These are phyloP conservation scores for Ptyas mucosa DNA, from an alignment of 2,113 vertebrate species.

Conservation along the genomic window DNA sequence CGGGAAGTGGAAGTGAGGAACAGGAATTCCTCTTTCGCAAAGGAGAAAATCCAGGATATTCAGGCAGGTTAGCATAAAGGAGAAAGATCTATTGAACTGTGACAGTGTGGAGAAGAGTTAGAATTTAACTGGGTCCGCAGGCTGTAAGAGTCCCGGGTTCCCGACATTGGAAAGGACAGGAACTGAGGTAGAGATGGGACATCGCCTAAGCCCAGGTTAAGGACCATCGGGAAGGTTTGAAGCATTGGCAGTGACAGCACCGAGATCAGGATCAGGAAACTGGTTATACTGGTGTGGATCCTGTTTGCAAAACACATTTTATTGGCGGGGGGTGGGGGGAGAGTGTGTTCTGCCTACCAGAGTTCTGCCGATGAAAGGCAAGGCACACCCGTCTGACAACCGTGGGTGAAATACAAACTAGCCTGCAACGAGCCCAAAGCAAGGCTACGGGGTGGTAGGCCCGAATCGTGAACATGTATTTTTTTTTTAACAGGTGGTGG, in stretches of 20 bases:
- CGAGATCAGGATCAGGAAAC: neutral
- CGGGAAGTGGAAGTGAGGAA: too few species aligned
- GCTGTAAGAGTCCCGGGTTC: neutral
- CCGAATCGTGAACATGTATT: neutral
- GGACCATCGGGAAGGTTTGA: neutral
- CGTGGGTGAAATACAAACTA: neutral
- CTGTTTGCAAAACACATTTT: neutral
- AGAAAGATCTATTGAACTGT: too few species aligned
- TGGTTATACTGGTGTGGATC: too few species aligned
- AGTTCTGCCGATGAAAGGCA: neutral
- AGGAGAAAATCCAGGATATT: neutral
- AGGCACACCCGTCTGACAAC: neutral
- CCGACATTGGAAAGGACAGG: neutral
- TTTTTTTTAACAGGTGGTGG: neutral
- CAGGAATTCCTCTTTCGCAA: neutral
- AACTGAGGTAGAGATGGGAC: constrained; percentile 7
- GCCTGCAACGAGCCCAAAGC: neutral
- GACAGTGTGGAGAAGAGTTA: neutral
- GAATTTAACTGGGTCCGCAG: too few species aligned
- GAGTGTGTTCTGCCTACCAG: neutral
- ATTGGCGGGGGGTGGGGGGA: too few species aligned
- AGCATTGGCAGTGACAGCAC: neutral
- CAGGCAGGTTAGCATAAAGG: neutral
- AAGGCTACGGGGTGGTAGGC: too few species aligned
- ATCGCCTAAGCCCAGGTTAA: neutral